phyloP scores from a whole-genome alignment of 1,140 invertebrate genomes.

The Scylla paramamosain region DNA sequence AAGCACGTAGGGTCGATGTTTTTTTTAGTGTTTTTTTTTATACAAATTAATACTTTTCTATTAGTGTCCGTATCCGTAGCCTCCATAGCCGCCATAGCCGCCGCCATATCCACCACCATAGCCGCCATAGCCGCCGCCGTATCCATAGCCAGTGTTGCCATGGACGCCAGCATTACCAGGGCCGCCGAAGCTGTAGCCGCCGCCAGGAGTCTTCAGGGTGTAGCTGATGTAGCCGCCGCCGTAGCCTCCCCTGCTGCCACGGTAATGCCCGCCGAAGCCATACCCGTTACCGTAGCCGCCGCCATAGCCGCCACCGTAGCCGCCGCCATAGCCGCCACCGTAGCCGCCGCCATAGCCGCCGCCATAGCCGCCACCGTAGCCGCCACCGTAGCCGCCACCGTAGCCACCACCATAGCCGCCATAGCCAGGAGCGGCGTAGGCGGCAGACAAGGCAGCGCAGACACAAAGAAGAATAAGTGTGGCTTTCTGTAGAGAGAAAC shows the following conservation, averaged over 20 bases:
- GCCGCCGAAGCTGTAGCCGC: neutral
- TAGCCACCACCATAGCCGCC: neutral
- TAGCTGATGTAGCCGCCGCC: neutral
- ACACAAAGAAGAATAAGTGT: too few relatives aligned
- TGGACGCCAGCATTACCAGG: neutral
- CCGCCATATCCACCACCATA: neutral
- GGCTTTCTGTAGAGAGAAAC: too few relatives aligned
- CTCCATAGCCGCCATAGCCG: neutral
- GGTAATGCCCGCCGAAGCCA: neutral
- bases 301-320: neutral
- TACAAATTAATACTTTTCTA: neutral
- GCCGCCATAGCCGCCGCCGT: neutral
- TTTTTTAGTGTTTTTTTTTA: too few relatives aligned
- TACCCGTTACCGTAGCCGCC: neutral
- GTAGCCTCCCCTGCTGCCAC: neutral
- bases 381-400: neutral
- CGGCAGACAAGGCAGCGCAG: neutral
- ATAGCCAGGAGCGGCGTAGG: neutral
- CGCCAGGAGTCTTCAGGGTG: neutral
- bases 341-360: neutral
- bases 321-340: neutral
- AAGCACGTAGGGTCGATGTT: too few relatives aligned
- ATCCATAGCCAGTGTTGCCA: neutral
- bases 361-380: neutral
- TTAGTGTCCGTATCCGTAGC: neutral